Conservation (phyloP, 2,797 vertebrate species). For the Monodelphis domestica region DNA sequence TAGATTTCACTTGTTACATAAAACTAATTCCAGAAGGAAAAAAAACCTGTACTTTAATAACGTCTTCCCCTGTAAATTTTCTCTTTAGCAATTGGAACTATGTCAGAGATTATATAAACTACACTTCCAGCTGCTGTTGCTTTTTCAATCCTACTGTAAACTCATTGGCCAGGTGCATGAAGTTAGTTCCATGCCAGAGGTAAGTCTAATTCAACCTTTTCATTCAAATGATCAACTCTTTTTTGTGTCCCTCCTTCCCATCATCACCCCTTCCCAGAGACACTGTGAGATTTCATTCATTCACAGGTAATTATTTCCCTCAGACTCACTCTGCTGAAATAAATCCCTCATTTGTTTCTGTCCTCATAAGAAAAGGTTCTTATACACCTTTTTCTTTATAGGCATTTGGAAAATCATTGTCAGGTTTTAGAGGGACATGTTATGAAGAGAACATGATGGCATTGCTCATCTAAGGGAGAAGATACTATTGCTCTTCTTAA, state of each 20-base stretch:
- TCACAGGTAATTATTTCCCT: not conserved
- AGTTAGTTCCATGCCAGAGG: conserved; percentile 97
- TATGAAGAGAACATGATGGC: not conserved
- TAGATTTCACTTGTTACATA: conserved; percentile 54
- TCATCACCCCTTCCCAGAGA: not conserved
- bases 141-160: conserved; percentile 99
- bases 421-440: not conserved
- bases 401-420: not conserved
- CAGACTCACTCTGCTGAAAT: conserved; percentile 14
- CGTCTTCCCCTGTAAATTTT: conserved; percentile 74
- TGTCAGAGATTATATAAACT: conserved; percentile 99
- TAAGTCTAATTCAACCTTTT: conserved; percentile 79
- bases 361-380: not conserved
- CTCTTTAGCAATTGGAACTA: conserved; percentile 96
- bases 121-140: conserved; percentile 98
- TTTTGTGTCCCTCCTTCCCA: conserved; percentile 34
- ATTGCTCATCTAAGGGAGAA: not conserved
- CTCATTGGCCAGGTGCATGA: conserved; percentile 98
- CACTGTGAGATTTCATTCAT: not conserved
- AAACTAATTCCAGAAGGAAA: not conserved
- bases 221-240: not conserved
- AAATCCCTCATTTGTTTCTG: not conserved
- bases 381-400: not conserved
- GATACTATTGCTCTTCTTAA: not conserved
- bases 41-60: conserved; percentile 58